These are phyloP conservation scores for Serrognathus titanus DNA, from an alignment of 2,888 invertebrate genomes.

Conservation along the genomic window DNA sequence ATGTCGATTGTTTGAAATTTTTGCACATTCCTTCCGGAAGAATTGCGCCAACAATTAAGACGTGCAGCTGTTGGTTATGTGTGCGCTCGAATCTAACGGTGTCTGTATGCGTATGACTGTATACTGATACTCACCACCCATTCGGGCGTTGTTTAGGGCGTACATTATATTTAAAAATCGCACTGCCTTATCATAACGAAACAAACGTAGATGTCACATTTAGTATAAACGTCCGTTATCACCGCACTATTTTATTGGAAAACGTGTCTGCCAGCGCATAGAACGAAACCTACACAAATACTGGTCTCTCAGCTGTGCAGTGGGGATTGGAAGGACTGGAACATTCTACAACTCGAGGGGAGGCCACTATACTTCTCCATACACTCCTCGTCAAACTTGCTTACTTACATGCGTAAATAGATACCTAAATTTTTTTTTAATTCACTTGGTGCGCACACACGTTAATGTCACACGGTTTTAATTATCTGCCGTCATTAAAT, in stretches of 20 bases:
- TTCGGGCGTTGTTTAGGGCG: background rate
- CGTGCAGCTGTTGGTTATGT: too few relatives aligned
- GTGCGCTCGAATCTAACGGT: too few relatives aligned
- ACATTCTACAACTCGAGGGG: conserved; percentile 17
- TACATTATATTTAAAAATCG: background rate
- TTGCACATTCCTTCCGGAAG: too few relatives aligned
- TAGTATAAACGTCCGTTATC: background rate
- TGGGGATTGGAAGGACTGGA: conserved; percentile 47
- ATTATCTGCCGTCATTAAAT: too few relatives aligned
- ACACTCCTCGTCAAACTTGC: too few relatives aligned
- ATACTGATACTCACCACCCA: background rate
- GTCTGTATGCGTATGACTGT: too few relatives aligned
- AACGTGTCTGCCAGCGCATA: background rate
- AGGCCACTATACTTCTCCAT: background rate
- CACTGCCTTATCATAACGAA: background rate
- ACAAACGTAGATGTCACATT: background rate
- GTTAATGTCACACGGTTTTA: too few relatives aligned
- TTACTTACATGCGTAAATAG: too few relatives aligned
- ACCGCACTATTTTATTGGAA: background rate
- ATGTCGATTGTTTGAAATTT: too few relatives aligned
- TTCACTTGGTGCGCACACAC: too few relatives aligned
- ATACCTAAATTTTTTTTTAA: background rate
- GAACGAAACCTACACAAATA: background rate
- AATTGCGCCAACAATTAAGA: too few relatives aligned
- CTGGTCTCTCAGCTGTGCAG: conserved; percentile 49